phyloP scores from a whole-genome alignment of 2,113 vertebrate genomes.

The Clarias macrocephalus region DNA sequence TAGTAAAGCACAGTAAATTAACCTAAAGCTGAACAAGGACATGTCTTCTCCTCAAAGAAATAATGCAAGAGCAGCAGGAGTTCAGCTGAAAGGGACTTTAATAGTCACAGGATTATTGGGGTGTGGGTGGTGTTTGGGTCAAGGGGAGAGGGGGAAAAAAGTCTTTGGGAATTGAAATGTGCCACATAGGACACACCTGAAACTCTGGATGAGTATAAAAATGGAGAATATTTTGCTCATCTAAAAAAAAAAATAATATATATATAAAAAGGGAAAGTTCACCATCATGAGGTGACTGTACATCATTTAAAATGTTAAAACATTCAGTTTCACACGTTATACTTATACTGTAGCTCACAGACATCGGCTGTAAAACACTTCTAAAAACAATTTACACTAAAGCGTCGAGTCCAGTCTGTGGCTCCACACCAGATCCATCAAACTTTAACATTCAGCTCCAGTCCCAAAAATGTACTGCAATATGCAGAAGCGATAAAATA shows the following conservation, averaged over 20 bases:
- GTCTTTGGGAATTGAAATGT: too few relatives aligned
- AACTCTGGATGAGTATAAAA: background rate
- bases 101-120: background rate
- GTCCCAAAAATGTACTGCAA: background rate
- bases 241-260: background rate
- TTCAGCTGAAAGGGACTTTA: conserved; percentile 19
- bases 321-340: background rate
- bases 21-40: background rate
- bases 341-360: background rate
- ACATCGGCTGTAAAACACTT: background rate
- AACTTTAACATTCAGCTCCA: background rate
- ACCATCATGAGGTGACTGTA: background rate
- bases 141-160: background rate
- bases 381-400: background rate
- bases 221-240: background rate
- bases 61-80: background rate
- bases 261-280: background rate
- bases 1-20: background rate
- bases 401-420: background rate
- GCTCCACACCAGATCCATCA: background rate
- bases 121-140: too few relatives aligned
- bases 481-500: background rate
- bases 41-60: background rate
- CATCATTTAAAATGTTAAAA: background rate
- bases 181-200: background rate